Evolutionary conservation across 2,888 invertebrate species (phyloP).

Genomic region (Parnassius smintheus): DNA sequence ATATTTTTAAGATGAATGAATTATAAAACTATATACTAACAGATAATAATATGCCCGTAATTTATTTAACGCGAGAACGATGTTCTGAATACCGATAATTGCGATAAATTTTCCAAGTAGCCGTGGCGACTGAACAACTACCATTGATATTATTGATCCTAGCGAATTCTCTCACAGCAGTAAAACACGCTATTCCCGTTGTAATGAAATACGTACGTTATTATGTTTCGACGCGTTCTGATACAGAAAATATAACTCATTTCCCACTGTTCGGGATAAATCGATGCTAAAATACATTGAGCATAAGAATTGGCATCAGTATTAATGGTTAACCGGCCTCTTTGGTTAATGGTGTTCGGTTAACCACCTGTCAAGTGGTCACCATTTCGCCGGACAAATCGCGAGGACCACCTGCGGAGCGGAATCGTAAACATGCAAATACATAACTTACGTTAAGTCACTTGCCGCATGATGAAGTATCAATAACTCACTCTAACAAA

Average conservation of each 20-base stretch:
- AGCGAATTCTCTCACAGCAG: constrained; percentile 27
- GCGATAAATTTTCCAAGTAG: background rate
- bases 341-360: constrained; percentile 64
- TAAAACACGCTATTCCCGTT: constrained; percentile 35
- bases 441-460: constrained; percentile 56
- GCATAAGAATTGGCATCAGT: constrained; percentile 46
- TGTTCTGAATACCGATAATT: constrained; percentile 1
- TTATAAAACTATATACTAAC: too few relatives aligned
- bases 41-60: too few relatives aligned
- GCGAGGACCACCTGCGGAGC: constrained; percentile 68
- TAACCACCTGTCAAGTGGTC: constrained; percentile 65
- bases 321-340: constrained; percentile 47
- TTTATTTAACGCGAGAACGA: too few relatives aligned
- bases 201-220: constrained; percentile 52
- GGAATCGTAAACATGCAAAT: constrained; percentile 71
- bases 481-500: constrained; percentile 42
- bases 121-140: constrained; percentile 22
- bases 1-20: too few relatives aligned
- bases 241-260: constrained; percentile 60
- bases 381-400: constrained; percentile 68
- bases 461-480: constrained; percentile 51
- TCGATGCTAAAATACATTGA: constrained; percentile 57
- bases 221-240: constrained; percentile 56
- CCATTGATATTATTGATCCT: constrained; percentile 33
- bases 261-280: constrained; percentile 51